These are phyloP conservation scores for Euwallacea similis DNA, from an alignment of 1,140 invertebrate species.

Conservation along the genomic window DNA sequence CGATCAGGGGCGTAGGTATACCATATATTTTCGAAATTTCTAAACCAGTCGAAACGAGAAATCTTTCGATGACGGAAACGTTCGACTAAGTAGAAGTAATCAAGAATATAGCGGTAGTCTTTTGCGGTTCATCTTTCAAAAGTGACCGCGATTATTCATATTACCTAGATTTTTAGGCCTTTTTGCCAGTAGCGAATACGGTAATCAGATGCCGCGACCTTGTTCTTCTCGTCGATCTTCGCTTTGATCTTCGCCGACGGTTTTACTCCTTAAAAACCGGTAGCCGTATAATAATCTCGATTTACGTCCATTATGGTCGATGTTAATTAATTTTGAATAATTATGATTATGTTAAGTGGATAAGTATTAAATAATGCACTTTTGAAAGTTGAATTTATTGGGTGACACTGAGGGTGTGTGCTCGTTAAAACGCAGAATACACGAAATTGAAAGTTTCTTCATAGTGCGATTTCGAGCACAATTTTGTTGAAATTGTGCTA, in stretches of 20 bases:
- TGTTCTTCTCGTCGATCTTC: conserved; percentile 20
- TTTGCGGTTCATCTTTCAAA: conserved; percentile 18
- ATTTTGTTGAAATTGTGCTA: too few relatives aligned
- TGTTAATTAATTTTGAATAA: conserved; percentile 31
- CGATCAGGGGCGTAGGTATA: conserved; percentile 7
- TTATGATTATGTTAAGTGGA: conserved; percentile 23
- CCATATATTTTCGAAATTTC: neutral
- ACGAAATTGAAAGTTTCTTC: too few relatives aligned
- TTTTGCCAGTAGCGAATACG: conserved; percentile 20
- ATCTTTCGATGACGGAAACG: neutral
- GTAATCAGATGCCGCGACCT: conserved; percentile 26
- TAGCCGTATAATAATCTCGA: conserved; percentile 24
- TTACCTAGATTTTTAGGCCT: conserved; percentile 24
- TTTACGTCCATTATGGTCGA: conserved; percentile 21
- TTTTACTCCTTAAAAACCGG: conserved; percentile 21
- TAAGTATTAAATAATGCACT: conserved; percentile 11
- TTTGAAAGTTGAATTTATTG: too few relatives aligned
- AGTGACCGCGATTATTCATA: conserved; percentile 22
- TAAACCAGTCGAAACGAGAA: neutral
- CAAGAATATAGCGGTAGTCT: neutral
- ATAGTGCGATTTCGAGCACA: too few relatives aligned
- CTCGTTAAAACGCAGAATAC: too few relatives aligned
- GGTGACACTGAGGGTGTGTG: too few relatives aligned
- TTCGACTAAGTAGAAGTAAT: neutral
- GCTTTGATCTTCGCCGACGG: conserved; percentile 25